These are phyloP conservation scores for Corynorhinus townsendii DNA, from an alignment of 2,113 vertebrate genomes.

Conservation along the genomic window DNA sequence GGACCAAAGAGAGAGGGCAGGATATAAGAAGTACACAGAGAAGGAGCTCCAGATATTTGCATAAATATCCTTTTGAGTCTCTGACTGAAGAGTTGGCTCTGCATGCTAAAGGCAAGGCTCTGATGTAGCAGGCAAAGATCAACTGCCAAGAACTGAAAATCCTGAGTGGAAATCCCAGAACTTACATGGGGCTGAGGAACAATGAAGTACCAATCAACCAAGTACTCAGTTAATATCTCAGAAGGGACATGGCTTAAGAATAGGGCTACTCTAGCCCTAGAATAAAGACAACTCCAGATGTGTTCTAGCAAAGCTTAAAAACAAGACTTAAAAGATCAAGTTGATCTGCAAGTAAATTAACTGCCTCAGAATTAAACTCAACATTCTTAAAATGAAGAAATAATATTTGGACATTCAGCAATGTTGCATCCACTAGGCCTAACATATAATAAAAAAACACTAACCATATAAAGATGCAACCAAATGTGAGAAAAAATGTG, in stretches of 20 bases:
- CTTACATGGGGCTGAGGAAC: background rate
- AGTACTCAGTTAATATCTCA: rapidly evolving
- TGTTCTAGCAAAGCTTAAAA: background rate
- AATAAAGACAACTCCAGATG: background rate
- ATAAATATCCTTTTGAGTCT: background rate
- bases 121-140: background rate
- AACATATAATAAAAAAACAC: background rate
- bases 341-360: background rate
- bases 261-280: too few species aligned
- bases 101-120: background rate
- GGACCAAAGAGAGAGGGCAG: background rate
- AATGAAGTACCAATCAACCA: background rate
- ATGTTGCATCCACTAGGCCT: too few species aligned
- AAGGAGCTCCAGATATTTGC: background rate
- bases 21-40: background rate
- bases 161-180: background rate
- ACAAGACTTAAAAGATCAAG: background rate
- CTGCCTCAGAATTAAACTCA: background rate
- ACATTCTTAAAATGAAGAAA: background rate
- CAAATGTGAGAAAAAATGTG: background rate
- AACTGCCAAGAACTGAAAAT: background rate
- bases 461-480: background rate
- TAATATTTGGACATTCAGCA: background rate
- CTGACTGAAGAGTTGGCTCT: background rate
- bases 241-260: background rate